phyloP scores from a whole-genome alignment of 2,888 invertebrate species.

The Oxystoma pomonae region DNA sequence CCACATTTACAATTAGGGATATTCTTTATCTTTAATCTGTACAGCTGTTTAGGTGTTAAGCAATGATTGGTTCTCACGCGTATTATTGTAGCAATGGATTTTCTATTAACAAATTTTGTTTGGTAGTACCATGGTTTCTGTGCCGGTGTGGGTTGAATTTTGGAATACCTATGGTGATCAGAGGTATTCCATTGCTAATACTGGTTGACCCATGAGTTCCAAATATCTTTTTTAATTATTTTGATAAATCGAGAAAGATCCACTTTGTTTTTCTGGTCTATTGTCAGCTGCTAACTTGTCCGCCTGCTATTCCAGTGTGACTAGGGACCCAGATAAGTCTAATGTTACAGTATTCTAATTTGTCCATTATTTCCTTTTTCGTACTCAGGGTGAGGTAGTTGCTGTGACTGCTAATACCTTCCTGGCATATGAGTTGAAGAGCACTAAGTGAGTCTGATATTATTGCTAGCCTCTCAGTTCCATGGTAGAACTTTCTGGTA shows the following conservation, averaged over 20 bases:
- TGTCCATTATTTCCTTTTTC: background rate
- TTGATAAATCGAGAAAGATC: background rate
- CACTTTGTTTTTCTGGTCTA: background rate
- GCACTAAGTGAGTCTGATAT: background rate
- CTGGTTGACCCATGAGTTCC: background rate
- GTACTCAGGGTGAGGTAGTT: background rate
- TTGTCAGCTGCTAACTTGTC: too few relatives aligned
- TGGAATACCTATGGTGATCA: background rate
- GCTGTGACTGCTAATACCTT: background rate
- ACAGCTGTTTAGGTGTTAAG: background rate
- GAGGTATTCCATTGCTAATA: background rate
- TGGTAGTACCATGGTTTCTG: too few relatives aligned
- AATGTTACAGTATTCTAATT: too few relatives aligned
- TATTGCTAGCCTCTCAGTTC: background rate
- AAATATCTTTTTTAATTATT: background rate
- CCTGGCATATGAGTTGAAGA: background rate
- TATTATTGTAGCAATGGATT: background rate
- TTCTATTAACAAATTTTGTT: too few relatives aligned
- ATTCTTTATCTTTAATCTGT: background rate
- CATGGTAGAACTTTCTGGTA: background rate
- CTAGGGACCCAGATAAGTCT: too few relatives aligned
- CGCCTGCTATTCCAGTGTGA: too few relatives aligned
- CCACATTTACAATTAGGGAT: background rate
- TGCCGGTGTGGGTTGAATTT: too few relatives aligned
- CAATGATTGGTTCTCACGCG: background rate